Percentiles rank a stretch among this genome's conserved stretches.
phyloP scores from a whole-genome alignment of 2,797 vertebrate genomes.

The Falco naumanni region DNA sequence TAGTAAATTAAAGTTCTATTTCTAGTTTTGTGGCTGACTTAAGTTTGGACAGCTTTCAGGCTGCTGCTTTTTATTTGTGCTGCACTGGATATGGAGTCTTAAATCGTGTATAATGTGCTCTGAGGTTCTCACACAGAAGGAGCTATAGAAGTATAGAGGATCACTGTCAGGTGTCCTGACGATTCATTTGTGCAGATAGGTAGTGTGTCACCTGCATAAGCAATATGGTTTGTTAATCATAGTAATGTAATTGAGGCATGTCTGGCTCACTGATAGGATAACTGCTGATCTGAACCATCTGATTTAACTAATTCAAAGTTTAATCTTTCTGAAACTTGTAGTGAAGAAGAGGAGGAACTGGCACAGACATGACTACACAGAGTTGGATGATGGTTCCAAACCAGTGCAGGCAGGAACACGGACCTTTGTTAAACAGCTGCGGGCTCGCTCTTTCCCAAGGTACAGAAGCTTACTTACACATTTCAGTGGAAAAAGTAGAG shows the following conservation, averaged over 20 bases:
- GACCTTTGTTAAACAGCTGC: constrained; percentile 90
- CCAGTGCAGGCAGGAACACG: constrained; percentile 95
- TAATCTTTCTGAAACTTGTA: constrained; percentile 64
- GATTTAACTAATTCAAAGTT: constrained; percentile 13
- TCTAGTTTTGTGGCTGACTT: neutral
- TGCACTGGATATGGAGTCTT: neutral
- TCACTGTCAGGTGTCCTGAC: neutral
- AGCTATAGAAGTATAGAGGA: neutral
- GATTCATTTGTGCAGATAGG: neutral
- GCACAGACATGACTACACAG: constrained; percentile 98
- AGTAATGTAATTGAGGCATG: neutral
- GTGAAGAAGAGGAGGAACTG: constrained; percentile 97
- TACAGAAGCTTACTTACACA: constrained; percentile 42
- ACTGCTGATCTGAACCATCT: neutral
- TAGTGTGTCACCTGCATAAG: neutral
- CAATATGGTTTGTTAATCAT: neutral
- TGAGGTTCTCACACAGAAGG: neutral
- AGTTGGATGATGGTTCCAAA: constrained; percentile 88
- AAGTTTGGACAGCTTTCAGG: neutral
- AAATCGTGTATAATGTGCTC: neutral
- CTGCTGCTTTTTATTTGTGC: neutral
- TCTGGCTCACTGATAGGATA: neutral
- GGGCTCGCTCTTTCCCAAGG: constrained; percentile 89
- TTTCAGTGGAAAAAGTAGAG: neutral
- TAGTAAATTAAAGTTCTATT: neutral